These are phyloP conservation scores for Antennarius striatus DNA, from an alignment of 2,113 vertebrate genomes.

Conservation along the genomic window DNA sequence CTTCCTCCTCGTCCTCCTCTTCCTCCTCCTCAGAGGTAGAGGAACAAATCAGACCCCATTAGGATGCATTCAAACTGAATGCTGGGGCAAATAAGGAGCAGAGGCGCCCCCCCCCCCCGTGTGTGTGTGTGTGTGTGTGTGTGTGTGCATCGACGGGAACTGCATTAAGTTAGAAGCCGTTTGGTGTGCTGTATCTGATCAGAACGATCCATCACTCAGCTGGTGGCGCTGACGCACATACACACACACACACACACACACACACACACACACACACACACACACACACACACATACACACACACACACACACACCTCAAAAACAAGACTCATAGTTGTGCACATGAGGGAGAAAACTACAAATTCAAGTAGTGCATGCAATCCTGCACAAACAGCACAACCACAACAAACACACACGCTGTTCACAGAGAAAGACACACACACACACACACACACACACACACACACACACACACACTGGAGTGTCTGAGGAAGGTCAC, in stretches of 20 bases:
- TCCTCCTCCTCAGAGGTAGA: no score
- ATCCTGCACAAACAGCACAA: not conserved
- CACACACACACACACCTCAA: not conserved
- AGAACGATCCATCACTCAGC: conserved; percentile 55
- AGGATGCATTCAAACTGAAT: no score
- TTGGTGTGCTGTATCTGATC: conserved; percentile 53
- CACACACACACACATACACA: conserved; percentile 4
- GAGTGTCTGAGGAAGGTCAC: conserved; percentile 70
- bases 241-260: conserved; percentile 17
- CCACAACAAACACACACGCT: conserved; percentile 3
- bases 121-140: conserved; percentile 13
- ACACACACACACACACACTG: conserved; percentile 30
- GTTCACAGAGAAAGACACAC: not conserved
- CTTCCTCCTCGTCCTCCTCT: no score
- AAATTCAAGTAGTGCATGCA: conserved; percentile 1
- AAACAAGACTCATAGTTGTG: not conserved
- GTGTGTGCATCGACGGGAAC: not conserved
- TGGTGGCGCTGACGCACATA: conserved; percentile 35
- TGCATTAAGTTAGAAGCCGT: conserved; percentile 43
- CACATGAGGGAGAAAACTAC: no score
- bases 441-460: conserved; percentile 10
- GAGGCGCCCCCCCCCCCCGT: not conserved
- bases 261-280: conserved; percentile 19
- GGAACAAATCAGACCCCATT: no score
- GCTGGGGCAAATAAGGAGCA: not conserved